Conservation (phyloP, 2,888 invertebrate genomes). For the Drosophila colorata region DNA sequence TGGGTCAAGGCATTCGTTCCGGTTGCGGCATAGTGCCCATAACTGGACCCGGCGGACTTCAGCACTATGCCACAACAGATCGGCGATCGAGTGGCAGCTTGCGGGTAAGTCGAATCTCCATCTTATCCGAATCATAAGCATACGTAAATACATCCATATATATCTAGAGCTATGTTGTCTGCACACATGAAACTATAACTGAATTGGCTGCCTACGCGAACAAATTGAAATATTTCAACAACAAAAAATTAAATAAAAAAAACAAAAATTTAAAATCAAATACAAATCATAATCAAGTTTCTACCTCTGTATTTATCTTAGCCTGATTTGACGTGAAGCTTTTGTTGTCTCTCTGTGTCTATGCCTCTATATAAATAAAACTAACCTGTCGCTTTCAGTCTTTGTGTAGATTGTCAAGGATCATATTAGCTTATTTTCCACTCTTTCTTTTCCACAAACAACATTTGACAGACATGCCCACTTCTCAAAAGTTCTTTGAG, state of each 20-base stretch:
- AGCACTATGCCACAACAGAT: constrained; percentile 85
- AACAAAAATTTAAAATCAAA: constrained; percentile 4
- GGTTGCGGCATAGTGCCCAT: constrained; percentile 85
- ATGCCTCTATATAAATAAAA: constrained; percentile 21
- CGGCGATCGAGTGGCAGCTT: constrained; percentile 84
- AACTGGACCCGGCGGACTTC: constrained; percentile 85
- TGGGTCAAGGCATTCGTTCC: constrained; percentile 86
- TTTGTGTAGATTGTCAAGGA: constrained; percentile 44
- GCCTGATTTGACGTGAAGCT: constrained; percentile 83
- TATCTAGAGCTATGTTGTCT: constrained; percentile 47
- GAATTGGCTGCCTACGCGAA: constrained; percentile 39
- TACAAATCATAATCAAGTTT: constrained; percentile 13
- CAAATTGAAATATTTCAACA: background rate
- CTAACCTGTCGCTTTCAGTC: constrained; percentile 36
- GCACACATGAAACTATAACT: constrained; percentile 43
- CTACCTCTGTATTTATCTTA: constrained; percentile 51
- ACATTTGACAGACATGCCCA: constrained; percentile 19
- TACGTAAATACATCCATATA: constrained; percentile 5
- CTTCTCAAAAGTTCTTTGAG: constrained; percentile 47
- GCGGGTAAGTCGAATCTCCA: constrained; percentile 82
- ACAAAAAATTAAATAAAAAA: background rate
- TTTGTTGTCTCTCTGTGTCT: constrained; percentile 79
- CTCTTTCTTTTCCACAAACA: constrained; percentile 18
- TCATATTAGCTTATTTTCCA: constrained; percentile 11
- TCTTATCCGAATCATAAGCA: constrained; percentile 5